Base-by-base conservation (phyloP, 2,888 invertebrate species). In the Digitonthophagus gazella region DNA sequence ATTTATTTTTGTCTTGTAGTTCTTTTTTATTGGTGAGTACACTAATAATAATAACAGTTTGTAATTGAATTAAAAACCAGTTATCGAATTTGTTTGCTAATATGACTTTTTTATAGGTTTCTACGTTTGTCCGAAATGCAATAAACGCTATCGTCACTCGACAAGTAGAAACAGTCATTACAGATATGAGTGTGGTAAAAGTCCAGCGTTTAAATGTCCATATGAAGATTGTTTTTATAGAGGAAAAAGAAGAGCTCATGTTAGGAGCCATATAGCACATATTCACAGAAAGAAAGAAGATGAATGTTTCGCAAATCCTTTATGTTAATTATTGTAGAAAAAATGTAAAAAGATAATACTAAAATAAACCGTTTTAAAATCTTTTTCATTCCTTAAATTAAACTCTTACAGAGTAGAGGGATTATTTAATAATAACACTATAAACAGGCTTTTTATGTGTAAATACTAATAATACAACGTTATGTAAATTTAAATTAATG, bases 201-300 rank as follows among this genome's bases (percentile, higher is more conserved):
- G 72, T 16, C 77, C 78, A 0, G 75, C 76, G 19, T 79, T 77
- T 66, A 71, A 71, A 55, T 81, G 80, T 66, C 75, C 78, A 0
- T 67, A 72, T n/a, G 57, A 66, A 20, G 58, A 71, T 56, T 74
- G 74, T 63, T 22, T n/a, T 18, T 74, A 74, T 55, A 69, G 67
- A 64, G 71, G 71, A 56, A 72, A 72, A 64, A 66, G 74, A 67
- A 72, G 72, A 66, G 64, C 71, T 54, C 69, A 71, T 16, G 22
- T 73, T 19, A 70, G 69, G 64, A 71, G 71, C 15, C 71, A 71
- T 15, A 19, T 71, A 18, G 58, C 66, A 54, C 70, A 70, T 64
- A 70, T 65, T 22, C 70, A 70, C n/a, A 15, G 64, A 28, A 67
- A 66, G 8, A 68, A 58, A 22, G 19, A 18, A 15, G 61, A 65